These are phyloP conservation scores for Cerastoderma edule DNA, from an alignment of 2,888 invertebrate genomes.

Conservation along the genomic window DNA sequence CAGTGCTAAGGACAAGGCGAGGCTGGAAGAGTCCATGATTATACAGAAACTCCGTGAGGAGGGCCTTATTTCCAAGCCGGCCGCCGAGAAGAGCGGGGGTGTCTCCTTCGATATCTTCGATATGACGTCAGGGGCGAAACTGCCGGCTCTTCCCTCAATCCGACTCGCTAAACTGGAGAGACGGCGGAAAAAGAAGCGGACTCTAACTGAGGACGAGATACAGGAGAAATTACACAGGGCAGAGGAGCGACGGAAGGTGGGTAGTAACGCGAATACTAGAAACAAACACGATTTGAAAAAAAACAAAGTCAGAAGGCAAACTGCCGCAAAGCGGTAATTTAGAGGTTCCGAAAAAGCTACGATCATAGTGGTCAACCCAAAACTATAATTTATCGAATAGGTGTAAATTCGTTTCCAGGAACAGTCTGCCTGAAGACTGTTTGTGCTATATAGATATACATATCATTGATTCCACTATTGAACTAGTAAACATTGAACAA, in stretches of 20 bases:
- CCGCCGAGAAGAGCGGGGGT: constrained; percentile 78
- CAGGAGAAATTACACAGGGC: constrained; percentile 78
- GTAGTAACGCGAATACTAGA: too few relatives aligned
- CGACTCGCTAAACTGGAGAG: constrained; percentile 78
- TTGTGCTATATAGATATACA: too few relatives aligned
- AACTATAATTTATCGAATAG: too few relatives aligned
- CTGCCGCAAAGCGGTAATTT: too few relatives aligned
- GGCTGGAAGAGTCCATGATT: constrained; percentile 81
- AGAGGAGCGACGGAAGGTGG: constrained; percentile 78
- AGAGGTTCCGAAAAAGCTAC: too few relatives aligned
- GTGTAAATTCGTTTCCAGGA: too few relatives aligned
- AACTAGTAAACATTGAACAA: too few relatives aligned
- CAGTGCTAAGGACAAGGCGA: constrained; percentile 81
- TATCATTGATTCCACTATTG: too few relatives aligned
- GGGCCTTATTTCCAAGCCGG: constrained; percentile 82
- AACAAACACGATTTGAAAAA: too few relatives aligned
- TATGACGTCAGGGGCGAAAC: constrained; percentile 42
- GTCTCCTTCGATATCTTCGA: constrained; percentile 79
- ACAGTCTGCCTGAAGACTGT: too few relatives aligned
- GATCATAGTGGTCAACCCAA: too few relatives aligned
- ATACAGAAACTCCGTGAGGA: constrained; percentile 82
- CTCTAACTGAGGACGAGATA: constrained; percentile 79
- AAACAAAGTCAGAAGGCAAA: too few relatives aligned
- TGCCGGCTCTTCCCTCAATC: constrained; percentile 71
- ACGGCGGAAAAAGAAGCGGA: constrained; percentile 75